Evolutionary conservation across 2,113 vertebrate species (phyloP).

Genomic region (Corydoras sp.): DNA sequence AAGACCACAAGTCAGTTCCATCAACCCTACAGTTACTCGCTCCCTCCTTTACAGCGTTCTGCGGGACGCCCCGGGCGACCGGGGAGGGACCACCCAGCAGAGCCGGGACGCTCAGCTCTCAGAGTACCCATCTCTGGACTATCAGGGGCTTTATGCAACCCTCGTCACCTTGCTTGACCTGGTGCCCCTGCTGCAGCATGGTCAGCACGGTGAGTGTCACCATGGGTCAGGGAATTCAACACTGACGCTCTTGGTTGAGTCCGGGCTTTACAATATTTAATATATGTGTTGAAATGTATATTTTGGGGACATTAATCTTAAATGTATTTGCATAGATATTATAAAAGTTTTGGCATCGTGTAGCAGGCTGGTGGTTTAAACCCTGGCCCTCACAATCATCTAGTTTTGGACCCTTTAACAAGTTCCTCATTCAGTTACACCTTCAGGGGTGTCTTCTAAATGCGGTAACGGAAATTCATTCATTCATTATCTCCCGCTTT

Average conservation of each 20-base stretch:
- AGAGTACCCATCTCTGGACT: conserved; percentile 99
- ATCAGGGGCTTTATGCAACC: conserved; percentile 99
- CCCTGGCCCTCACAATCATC: no score
- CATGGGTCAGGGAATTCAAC: conserved; percentile 5
- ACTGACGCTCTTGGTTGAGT: neutral
- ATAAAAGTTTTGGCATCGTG: no score
- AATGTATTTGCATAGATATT: neutral
- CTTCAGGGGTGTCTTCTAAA: no score
- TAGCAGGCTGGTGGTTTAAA: no score
- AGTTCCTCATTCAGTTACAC: no score
- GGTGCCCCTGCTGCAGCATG: conserved; percentile 99
- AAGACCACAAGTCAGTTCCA: conserved; percentile 99
- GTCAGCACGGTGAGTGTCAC: conserved; percentile 93
- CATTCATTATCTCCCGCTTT: no score
- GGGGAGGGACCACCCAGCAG: conserved; percentile 87
- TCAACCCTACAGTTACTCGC: conserved; percentile 99
- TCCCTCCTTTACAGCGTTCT: conserved; percentile 99
- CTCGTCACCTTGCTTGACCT: conserved; percentile 99
- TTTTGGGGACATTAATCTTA: neutral
- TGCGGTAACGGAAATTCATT: no score
- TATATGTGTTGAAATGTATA: neutral
- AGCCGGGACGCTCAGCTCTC: conserved; percentile 99
- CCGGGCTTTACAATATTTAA: neutral
- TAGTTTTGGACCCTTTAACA: no score
- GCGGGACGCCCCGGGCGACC: conserved; percentile 99